Percentiles rank a stretch among this genome's conserved stretches.
Conservation (phyloP, 2,113 vertebrate species). For the Ellobius talpinus region DNA sequence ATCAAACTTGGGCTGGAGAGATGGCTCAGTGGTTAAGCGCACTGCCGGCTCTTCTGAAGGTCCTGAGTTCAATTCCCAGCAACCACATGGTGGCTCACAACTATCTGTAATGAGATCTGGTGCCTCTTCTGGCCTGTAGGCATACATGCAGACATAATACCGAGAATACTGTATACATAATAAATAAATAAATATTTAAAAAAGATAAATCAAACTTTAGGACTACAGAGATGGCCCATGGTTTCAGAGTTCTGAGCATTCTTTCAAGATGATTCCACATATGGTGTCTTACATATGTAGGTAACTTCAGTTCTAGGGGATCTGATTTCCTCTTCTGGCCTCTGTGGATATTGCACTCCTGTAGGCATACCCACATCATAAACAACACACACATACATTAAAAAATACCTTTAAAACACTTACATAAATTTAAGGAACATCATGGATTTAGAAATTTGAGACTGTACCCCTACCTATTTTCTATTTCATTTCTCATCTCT, state of each 20-base stretch:
- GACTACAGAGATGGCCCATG: not conserved
- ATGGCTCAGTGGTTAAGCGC: not conserved
- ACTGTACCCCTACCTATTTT: not conserved
- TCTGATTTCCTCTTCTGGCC: not conserved
- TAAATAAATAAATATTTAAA: too few species aligned
- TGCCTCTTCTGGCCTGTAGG: too few species aligned
- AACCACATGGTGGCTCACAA: too few species aligned
- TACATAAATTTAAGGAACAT: not conserved
- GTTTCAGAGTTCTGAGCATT: not conserved
- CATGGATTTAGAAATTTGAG: not conserved
- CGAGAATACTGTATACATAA: too few species aligned
- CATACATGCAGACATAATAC: too few species aligned
- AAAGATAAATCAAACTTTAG: not conserved
- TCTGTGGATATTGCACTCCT: not conserved
- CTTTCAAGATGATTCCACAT: not conserved
- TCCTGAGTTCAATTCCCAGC: too few species aligned
- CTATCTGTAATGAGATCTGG: too few species aligned
- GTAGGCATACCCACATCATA: not conserved
- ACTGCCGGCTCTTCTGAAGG: too few species aligned
- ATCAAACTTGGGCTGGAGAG: not conserved
- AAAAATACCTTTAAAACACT: not conserved
- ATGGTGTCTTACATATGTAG: not conserved
- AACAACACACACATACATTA: not conserved
- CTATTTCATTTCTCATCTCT: not conserved
- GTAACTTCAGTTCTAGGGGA: not conserved